Evolutionary conservation across 1,140 invertebrate species (phyloP), one percentile per base, ranked within the genome.

Genomic region (Drosophila subpulchrella): DNA sequence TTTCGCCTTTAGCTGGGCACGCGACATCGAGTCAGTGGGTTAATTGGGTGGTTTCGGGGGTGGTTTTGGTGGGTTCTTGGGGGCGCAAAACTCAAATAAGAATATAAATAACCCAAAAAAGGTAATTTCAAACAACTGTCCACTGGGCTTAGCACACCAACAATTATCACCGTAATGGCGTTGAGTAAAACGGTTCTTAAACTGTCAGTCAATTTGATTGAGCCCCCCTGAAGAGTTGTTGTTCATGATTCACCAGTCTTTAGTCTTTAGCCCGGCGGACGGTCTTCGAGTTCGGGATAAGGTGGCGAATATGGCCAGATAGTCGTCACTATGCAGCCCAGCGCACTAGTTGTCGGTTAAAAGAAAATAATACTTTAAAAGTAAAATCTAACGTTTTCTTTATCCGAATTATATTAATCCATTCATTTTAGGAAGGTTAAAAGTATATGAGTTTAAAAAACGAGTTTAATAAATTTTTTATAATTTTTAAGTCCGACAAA

Each of bases 121-220:
- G 56, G 63, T 85, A 85, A 86, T 85, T 88, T 81, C 39, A 71
- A 73, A 53, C 74, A 77, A 81, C 74, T 66, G 78, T 75, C 82
- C 56, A 55, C 82, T 48, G 74, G 78, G 68, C 66, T 65, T 63
- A 68, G 71, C 61, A 67, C 56, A 82, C 60, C 54, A 70, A 72
- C 68, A 72, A 71, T 72, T 71, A 72, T 72, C 68, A 34, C 66
- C 42, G 56, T 50, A 77, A 55, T 74, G 68, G 66, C 53, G 68
- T 46, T 59, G 67, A 76, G 75, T 73, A 66, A 73, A 77, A 82
- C 42, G 73, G 60, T 74, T 58, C 85, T 88, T 88, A 79, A 74
- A 56, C 50, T 72, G 77, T 89, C 84, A 81, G 55, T 88, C 84
- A 88, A 71, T 10, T 58, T 88, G 84, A 88, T 88, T 84, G 76